phyloP scores from a whole-genome alignment of 2,888 invertebrate genomes.

The Ectobius pallidus region DNA sequence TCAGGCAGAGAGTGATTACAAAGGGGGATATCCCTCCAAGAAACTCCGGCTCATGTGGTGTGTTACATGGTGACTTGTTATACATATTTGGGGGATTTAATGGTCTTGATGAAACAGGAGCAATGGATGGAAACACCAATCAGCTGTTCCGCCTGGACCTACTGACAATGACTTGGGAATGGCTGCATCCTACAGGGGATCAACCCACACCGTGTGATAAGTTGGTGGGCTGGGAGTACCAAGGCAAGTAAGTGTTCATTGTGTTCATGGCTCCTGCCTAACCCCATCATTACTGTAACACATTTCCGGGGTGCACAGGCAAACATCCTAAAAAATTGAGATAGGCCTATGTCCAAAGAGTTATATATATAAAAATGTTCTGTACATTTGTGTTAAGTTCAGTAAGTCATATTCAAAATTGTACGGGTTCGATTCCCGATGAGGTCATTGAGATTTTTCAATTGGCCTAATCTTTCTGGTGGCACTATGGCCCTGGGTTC shows the following conservation, averaged over 20 bases:
- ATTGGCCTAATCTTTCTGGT: too few relatives aligned
- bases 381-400: too few relatives aligned
- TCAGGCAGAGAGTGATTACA: slow-evolving; percentile 41
- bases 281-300: too few relatives aligned
- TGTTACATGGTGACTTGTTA: slow-evolving; percentile 45
- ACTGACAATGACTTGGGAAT: slow-evolving; percentile 45
- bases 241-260: slow-evolving; percentile 45
- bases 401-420: too few relatives aligned
- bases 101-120: neutral
- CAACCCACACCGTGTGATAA: slow-evolving; percentile 48
- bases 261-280: too few relatives aligned
- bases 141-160: slow-evolving; percentile 46
- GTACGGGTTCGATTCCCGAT: too few relatives aligned
- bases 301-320: too few relatives aligned
- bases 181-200: slow-evolving; percentile 44
- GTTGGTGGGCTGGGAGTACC: slow-evolving; percentile 47
- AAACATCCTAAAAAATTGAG: too few relatives aligned
- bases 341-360: too few relatives aligned
- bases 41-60: slow-evolving; percentile 47
- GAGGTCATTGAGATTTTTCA: too few relatives aligned
- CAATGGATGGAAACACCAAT: slow-evolving; percentile 43
- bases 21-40: slow-evolving; percentile 46
- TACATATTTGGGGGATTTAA: slow-evolving; percentile 47
- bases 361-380: too few relatives aligned
- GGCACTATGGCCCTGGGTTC: too few relatives aligned